Percentiles rank a stretch among this genome's conserved stretches.
Evolutionary conservation across 2,888 invertebrate genomes (phyloP).

Genomic region (Selenia dentaria): DNA sequence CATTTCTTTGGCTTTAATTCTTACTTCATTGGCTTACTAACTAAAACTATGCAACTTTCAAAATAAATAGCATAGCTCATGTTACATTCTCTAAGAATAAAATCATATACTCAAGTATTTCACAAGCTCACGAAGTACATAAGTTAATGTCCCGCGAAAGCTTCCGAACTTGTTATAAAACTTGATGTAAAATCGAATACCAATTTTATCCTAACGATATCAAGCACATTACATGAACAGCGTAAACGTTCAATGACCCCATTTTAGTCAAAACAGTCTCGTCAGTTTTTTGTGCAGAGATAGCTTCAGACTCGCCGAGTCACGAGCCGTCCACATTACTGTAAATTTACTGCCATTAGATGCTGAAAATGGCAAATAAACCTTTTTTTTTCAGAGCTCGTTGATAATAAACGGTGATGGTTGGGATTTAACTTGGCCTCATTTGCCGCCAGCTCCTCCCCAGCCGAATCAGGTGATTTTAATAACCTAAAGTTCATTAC

Average conservation of each 20-base stretch:
- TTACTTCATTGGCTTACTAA: no score
- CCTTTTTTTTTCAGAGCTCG: slow-evolving; percentile 10
- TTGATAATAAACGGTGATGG: slow-evolving; percentile 4
- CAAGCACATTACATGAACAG: slow-evolving; percentile 7
- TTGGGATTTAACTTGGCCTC: slow-evolving; percentile 4
- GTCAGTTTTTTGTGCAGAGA: slow-evolving; percentile 21
- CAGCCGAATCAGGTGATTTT: slow-evolving; percentile 19
- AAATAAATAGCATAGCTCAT: no score
- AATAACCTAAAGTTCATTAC: slow-evolving; percentile 19
- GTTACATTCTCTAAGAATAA: no score
- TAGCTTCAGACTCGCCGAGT: slow-evolving; percentile 16
- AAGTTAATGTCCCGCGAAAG: neutral
- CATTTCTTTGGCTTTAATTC: no score
- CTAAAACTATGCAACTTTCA: no score
- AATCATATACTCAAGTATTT: no score
- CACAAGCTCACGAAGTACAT: no score
- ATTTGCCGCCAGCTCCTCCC: slow-evolving; percentile 5
- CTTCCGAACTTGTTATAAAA: neutral
- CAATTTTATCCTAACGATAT: slow-evolving; percentile 10
- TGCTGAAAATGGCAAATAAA: slow-evolving; percentile 9
- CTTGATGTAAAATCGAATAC: slow-evolving; percentile 4
- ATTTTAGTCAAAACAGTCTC: slow-evolving; percentile 14
- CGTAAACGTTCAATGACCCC: slow-evolving; percentile 21
- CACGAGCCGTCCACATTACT: slow-evolving; percentile 23
- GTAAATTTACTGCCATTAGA: slow-evolving; percentile 16